Conservation (phyloP, 2,888 invertebrate species). For the Eupithecia exiguata region DNA sequence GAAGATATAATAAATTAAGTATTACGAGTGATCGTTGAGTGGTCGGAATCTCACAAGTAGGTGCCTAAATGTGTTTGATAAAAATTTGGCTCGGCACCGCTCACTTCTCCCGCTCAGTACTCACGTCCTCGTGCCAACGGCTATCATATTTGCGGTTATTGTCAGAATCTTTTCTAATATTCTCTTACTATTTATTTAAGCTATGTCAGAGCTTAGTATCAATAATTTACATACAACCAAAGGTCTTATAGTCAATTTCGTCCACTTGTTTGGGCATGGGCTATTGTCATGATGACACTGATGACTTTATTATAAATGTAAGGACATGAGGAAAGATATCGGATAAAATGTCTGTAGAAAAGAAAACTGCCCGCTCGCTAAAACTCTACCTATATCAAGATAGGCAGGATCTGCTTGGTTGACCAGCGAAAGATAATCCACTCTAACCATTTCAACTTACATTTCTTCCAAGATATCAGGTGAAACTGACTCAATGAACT, state of each 20-base stretch:
- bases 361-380: background rate
- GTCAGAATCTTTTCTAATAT: slow-evolving; percentile 9
- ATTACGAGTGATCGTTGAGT: slow-evolving; percentile 26
- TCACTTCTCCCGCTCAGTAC: slow-evolving; percentile 21
- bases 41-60: slow-evolving; percentile 29
- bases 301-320: background rate
- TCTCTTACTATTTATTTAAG: background rate
- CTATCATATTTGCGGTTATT: slow-evolving; percentile 23
- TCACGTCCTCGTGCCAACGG: slow-evolving; percentile 26
- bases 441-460: slow-evolving; percentile 71
- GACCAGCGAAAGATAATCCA: slow-evolving; percentile 56
- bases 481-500: slow-evolving; percentile 70
- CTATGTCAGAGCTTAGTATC: background rate
- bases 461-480: slow-evolving; percentile 68
- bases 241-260: background rate
- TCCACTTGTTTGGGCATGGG: slow-evolving; percentile 8
- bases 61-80: slow-evolving; percentile 28
- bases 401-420: slow-evolving; percentile 9
- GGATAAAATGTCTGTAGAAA: background rate
- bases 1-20: background rate
- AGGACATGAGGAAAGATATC: background rate
- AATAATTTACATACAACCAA: background rate
- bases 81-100: slow-evolving; percentile 33
- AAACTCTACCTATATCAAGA: background rate
- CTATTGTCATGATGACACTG: background rate